These are phyloP conservation scores for Lycophotia porphyrea DNA, from an alignment of 2,888 invertebrate species.

Conservation along the genomic window DNA sequence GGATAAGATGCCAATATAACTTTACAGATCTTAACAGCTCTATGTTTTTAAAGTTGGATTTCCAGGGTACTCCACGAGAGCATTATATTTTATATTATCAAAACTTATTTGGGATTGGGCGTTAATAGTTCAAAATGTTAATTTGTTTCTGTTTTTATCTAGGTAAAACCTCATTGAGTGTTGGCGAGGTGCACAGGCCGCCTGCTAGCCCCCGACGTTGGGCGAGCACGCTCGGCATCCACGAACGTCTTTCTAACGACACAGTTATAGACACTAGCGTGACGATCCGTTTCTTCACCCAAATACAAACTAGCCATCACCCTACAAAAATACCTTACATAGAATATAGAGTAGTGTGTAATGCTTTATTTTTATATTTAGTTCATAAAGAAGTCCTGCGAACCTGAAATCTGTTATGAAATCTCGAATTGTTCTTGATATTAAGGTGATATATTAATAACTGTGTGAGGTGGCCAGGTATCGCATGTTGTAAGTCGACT, in stretches of 20 bases:
- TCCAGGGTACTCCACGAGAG: not conserved
- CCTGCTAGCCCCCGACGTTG: slow-evolving; percentile 67
- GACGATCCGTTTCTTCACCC: slow-evolving; percentile 68
- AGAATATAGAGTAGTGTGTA: slow-evolving; percentile 64
- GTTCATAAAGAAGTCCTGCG: slow-evolving; percentile 64
- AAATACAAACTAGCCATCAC: slow-evolving; percentile 75
- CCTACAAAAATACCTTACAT: slow-evolving; percentile 67
- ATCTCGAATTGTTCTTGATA: slow-evolving; percentile 65
- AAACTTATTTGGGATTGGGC: not conserved
- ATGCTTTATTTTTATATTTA: slow-evolving; percentile 77
- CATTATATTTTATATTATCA: not conserved
- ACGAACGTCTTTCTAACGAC: slow-evolving; percentile 68
- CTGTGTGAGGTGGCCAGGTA: slow-evolving; percentile 61
- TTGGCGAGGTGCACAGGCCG: slow-evolving; percentile 76
- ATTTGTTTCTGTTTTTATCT: slow-evolving; percentile 52
- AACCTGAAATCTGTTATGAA: slow-evolving; percentile 65
- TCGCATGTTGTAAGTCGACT: slow-evolving; percentile 74
- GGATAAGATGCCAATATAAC: slow-evolving; percentile 1
- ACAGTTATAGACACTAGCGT: slow-evolving; percentile 70
- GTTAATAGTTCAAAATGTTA: not conserved
- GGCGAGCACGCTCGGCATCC: slow-evolving; percentile 66
- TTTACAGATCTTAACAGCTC: not conserved
- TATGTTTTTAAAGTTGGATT: not conserved
- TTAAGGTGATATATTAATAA: slow-evolving; percentile 53
- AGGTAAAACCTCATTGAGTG: slow-evolving; percentile 88